These are phyloP conservation scores for Paedocypris sp. DNA, from an alignment of 2,113 vertebrate genomes.

Conservation along the genomic window DNA sequence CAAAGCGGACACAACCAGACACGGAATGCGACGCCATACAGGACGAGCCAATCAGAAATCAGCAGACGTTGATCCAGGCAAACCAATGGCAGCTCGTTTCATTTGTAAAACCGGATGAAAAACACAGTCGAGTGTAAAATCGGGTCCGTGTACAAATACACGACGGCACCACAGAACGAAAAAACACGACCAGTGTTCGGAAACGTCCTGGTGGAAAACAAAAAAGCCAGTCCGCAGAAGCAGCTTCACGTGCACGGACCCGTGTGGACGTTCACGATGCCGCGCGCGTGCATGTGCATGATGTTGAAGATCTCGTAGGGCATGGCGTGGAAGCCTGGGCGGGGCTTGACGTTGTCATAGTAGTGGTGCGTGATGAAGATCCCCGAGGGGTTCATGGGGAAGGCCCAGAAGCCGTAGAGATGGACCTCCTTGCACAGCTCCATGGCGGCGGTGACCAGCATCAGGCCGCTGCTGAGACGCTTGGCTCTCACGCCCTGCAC, in stretches of 20 bases:
- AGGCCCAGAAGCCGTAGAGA: slow-evolving; percentile 96
- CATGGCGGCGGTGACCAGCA: slow-evolving; percentile 86
- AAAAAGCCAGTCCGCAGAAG: background rate
- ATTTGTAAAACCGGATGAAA: too few species aligned
- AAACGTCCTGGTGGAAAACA: too few species aligned
- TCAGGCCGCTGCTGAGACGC: slow-evolving; percentile 86
- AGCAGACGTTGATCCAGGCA: too few species aligned
- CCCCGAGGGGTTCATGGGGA: slow-evolving; percentile 91
- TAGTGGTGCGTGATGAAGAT: slow-evolving; percentile 94
- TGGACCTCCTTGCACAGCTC: slow-evolving; percentile 95
- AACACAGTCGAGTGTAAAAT: too few species aligned
- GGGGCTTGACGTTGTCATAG: slow-evolving; percentile 97
- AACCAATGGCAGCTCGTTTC: too few species aligned
- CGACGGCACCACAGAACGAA: too few species aligned
- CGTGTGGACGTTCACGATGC: slow-evolving; percentile 84
- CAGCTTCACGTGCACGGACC: slow-evolving; percentile 65
- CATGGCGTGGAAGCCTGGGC: slow-evolving; percentile 95
- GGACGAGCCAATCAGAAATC: slow-evolving; percentile 3
- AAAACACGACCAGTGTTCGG: too few species aligned
- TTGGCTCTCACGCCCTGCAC: slow-evolving; percentile 84
- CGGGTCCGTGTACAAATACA: too few species aligned
- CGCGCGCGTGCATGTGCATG: slow-evolving; percentile 90
- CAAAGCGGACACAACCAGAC: too few species aligned
- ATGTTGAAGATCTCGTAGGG: slow-evolving; percentile 95
- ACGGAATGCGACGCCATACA: too few species aligned